Evolutionary conservation across 2,888 invertebrate genomes (phyloP).

Genomic region (Chymomyza caudatula): DNA sequence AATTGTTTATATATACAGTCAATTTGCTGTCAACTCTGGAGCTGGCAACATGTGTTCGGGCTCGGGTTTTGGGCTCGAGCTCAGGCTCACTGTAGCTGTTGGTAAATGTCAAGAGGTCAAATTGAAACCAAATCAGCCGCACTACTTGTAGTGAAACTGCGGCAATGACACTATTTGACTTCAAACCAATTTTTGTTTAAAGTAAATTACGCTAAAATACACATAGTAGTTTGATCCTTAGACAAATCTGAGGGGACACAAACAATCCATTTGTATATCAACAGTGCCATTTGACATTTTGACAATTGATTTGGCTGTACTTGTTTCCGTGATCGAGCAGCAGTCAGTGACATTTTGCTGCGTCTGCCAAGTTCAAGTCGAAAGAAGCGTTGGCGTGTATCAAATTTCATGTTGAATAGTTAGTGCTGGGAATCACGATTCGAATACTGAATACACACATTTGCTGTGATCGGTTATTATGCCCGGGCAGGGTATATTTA

Average conservation of each 20-base stretch:
- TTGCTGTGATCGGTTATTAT: too few species aligned
- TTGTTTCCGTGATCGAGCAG: neutral
- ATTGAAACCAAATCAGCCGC: slow-evolving; percentile 2
- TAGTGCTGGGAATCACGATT: neutral
- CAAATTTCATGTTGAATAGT: slow-evolving; percentile 45
- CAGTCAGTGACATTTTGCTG: slow-evolving; percentile 4
- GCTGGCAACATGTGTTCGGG: slow-evolving; percentile 62
- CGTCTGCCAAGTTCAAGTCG: slow-evolving; percentile 39
- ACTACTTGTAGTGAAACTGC: neutral
- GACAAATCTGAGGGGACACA: slow-evolving; percentile 28
- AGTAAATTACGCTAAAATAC: slow-evolving; percentile 34
- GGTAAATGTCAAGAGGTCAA: slow-evolving; percentile 58
- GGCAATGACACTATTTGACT: slow-evolving; percentile 46
- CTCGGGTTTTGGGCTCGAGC: slow-evolving; percentile 13
- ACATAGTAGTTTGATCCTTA: slow-evolving; percentile 21
- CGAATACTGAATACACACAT: too few species aligned
- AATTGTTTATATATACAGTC: slow-evolving; percentile 69
- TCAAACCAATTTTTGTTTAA: neutral
- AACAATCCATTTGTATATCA: slow-evolving; percentile 50
- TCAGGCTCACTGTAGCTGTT: slow-evolving; percentile 21
- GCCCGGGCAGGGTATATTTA: too few species aligned
- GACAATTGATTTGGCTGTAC: slow-evolving; percentile 40
- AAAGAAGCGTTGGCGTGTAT: slow-evolving; percentile 36
- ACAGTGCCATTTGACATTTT: slow-evolving; percentile 68
- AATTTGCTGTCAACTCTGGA: slow-evolving; percentile 69